These are phyloP conservation scores for Zeus faber DNA, from an alignment of 2,113 vertebrate genomes.

Conservation along the genomic window DNA sequence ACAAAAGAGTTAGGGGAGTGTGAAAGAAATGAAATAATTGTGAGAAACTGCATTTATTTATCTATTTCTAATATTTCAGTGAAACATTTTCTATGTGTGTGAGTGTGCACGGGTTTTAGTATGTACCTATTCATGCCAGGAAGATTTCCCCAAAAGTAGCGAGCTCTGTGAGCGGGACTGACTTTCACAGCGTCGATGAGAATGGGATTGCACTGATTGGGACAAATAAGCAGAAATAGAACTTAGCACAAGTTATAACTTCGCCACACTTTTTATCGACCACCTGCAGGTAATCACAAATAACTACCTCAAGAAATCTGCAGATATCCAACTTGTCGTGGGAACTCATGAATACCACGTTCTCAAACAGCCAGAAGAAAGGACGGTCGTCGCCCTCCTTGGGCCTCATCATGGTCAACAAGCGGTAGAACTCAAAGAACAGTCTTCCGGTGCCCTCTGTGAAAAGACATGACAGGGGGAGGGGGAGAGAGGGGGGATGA, in stretches of 20 bases:
- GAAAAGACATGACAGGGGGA: slow-evolving; percentile 12
- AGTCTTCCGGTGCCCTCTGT: slow-evolving; percentile 90
- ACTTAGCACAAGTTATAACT: neutral
- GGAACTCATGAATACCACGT: slow-evolving; percentile 90
- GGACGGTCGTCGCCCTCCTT: slow-evolving; percentile 83
- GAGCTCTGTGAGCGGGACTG: slow-evolving; percentile 87
- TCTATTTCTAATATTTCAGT: neutral
- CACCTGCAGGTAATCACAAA: neutral
- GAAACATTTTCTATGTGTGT: no score
- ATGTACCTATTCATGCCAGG: slow-evolving; percentile 93
- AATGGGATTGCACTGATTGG: slow-evolving; percentile 88
- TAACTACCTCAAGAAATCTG: slow-evolving; percentile 87
- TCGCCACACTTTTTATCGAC: no score
- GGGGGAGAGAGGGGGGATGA: neutral
- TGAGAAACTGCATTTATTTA: neutral
- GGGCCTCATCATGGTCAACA: slow-evolving; percentile 85
- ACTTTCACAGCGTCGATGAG: slow-evolving; percentile 91
- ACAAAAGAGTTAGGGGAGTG: neutral
- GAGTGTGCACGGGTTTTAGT: no score
- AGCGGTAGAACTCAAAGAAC: slow-evolving; percentile 94
- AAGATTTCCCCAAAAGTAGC: slow-evolving; percentile 96
- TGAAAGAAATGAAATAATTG: no score
- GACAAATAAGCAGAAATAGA: neutral
- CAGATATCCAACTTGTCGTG: slow-evolving; percentile 91
- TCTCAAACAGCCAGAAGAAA: slow-evolving; percentile 98